A percentile compares a stretch with the other conserved stretches of the same genome.
phyloP scores from a whole-genome alignment of 2,888 invertebrate species.

The Loripinus fragilis region DNA sequence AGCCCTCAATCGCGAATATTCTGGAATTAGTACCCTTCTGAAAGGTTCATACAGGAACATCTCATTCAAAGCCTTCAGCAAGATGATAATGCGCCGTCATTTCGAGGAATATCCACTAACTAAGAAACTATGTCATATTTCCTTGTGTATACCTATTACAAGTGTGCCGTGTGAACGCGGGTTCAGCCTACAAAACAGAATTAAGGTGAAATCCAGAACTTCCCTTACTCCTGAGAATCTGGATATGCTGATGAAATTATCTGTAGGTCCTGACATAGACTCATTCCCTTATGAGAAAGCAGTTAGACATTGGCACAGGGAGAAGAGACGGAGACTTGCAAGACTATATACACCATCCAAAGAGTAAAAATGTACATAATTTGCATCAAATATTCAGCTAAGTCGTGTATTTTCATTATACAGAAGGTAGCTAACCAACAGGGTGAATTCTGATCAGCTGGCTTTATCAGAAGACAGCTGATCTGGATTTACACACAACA shows the following conservation, averaged over 20 bases:
- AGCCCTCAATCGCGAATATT: constrained; percentile 16
- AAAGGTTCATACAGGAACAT: constrained; percentile 19
- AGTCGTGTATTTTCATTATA: too few relatives aligned
- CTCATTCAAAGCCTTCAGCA: not conserved
- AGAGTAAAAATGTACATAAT: too few relatives aligned
- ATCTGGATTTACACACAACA: too few relatives aligned
- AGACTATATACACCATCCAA: too few relatives aligned
- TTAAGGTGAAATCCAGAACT: constrained; percentile 18
- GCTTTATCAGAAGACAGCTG: too few relatives aligned
- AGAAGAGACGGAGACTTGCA: too few relatives aligned
- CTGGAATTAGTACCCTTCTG: constrained; percentile 4
- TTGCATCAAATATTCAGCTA: too few relatives aligned
- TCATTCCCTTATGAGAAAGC: constrained; percentile 23
- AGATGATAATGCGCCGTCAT: not conserved
- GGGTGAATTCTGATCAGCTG: too few relatives aligned
- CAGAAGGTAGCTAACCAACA: too few relatives aligned
- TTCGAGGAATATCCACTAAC: constrained; percentile 29
- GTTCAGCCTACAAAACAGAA: constrained; percentile 30
- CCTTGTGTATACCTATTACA: constrained; percentile 23
- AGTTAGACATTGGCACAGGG: constrained; percentile 21
- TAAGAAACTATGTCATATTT: not conserved
- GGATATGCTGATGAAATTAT: constrained; percentile 17
- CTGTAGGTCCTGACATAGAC: constrained; percentile 15
- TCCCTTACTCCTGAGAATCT: constrained; percentile 24
- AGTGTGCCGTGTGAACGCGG: constrained; percentile 34